Evolutionary conservation across 2,797 vertebrate genomes (phyloP).

Genomic region (Onychomys torridus): DNA sequence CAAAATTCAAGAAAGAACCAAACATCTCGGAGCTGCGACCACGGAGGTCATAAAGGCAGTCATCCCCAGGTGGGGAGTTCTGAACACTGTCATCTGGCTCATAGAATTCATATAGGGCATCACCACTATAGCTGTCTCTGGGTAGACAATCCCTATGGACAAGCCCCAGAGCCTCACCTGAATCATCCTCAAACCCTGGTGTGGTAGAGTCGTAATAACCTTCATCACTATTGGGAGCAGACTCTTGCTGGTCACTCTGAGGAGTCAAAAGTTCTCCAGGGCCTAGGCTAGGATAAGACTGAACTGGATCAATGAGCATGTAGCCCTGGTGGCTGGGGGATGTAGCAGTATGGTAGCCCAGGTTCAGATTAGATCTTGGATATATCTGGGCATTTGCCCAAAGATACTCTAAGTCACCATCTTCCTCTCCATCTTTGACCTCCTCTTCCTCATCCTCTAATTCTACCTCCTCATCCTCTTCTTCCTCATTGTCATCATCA

Average conservation of each 20-base stretch:
- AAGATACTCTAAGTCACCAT: constrained; percentile 78
- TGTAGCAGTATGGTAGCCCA: constrained; percentile 68
- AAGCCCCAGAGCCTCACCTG: constrained; percentile 89
- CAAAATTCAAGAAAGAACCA: constrained; percentile 89
- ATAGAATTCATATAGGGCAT: constrained; percentile 98
- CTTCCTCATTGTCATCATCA: constrained; percentile 91
- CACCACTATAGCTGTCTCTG: constrained; percentile 97
- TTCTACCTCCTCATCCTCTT: constrained; percentile 77
- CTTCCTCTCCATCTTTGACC: constrained; percentile 73
- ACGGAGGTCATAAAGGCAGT: constrained; percentile 89
- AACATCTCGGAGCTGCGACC: constrained; percentile 87
- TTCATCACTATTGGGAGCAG: constrained; percentile 97
- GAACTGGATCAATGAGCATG: constrained; percentile 66
- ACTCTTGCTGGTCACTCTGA: constrained; percentile 97
- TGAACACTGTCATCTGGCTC: constrained; percentile 94
- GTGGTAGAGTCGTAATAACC: constrained; percentile 97
- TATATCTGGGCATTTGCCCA: constrained; percentile 73
- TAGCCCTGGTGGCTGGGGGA: constrained; percentile 69
- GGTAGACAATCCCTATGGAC: constrained; percentile 92
- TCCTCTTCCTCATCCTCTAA: constrained; percentile 76
- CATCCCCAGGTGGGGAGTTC: constrained; percentile 92
- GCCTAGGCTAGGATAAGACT: constrained; percentile 66
- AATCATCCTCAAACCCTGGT: constrained; percentile 95
- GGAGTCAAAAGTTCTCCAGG: constrained; percentile 92
- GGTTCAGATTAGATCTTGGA: constrained; percentile 59